A percentile compares a stretch with the other conserved stretches of the same genome.
phyloP scores from a whole-genome alignment of 2,888 invertebrate genomes.

The Geophilus truncorum region DNA sequence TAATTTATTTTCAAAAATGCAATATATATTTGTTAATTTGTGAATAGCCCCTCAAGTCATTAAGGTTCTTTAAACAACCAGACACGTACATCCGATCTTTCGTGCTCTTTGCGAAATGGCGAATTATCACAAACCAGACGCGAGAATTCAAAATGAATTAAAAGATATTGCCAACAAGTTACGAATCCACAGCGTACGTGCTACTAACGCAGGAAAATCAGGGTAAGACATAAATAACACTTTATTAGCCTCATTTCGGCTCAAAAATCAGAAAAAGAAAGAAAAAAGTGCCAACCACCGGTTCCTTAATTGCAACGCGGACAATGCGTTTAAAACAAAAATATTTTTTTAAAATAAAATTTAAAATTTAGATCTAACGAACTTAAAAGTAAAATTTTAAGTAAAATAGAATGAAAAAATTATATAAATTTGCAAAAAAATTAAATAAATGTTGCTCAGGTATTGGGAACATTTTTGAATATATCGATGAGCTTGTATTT shows the following conservation, averaged over 20 bases:
- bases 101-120: not conserved
- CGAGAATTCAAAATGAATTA: slow-evolving; percentile 58
- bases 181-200: slow-evolving; percentile 82
- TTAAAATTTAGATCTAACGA: too few species aligned
- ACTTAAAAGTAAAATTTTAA: not conserved
- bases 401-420: not conserved
- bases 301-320: not conserved
- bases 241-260: not conserved
- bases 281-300: not conserved
- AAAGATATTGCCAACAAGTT: slow-evolving; percentile 91
- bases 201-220: slow-evolving; percentile 92
- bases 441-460: not conserved
- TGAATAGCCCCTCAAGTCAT: not conserved
- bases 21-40: not conserved
- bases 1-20: not conserved
- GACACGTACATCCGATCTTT: not conserved
- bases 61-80: not conserved
- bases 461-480: not conserved
- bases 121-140: slow-evolving; percentile 26
- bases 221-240: slow-evolving; percentile 63
- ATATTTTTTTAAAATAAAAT: too few species aligned
- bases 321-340: not conserved
- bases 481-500: not conserved
- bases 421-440: not conserved
- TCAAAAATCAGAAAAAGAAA: not conserved